These are phyloP conservation scores for Ctenicera cuprea DNA, from an alignment of 2,888 invertebrate genomes.

Conservation along the genomic window DNA sequence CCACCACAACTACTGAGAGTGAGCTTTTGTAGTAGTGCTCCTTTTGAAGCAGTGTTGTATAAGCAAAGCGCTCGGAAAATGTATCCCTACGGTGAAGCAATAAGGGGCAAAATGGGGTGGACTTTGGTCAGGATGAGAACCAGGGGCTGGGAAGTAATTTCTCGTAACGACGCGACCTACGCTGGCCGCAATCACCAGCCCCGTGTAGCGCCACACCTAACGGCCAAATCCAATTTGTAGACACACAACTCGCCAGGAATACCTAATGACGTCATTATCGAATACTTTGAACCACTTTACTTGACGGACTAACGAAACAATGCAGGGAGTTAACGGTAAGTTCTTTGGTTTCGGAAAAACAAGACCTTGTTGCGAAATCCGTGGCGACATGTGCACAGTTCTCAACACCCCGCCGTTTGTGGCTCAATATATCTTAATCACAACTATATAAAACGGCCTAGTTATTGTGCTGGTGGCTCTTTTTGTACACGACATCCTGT, in stretches of 20 bases:
- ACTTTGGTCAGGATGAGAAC: constrained; percentile 50
- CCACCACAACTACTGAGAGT: not conserved
- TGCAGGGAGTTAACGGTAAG: constrained; percentile 27
- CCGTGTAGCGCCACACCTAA: constrained; percentile 55
- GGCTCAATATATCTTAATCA: constrained; percentile 55
- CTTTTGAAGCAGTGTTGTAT: constrained; percentile 30
- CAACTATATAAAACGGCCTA: constrained; percentile 38
- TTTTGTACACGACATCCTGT: constrained; percentile 57
- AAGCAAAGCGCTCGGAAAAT: constrained; percentile 43
- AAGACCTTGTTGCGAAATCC: constrained; percentile 45
- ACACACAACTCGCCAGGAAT: constrained; percentile 53
- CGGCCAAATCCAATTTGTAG: constrained; percentile 55
- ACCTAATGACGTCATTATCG: constrained; percentile 53
- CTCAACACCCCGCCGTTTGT: constrained; percentile 33
- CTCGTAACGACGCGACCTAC: constrained; percentile 55
- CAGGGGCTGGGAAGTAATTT: constrained; percentile 52
- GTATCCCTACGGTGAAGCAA: constrained; percentile 45
- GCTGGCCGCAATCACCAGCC: constrained; percentile 54
- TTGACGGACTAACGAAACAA: constrained; percentile 42
- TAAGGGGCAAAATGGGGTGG: constrained; percentile 49
- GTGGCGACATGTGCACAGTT: constrained; percentile 48
- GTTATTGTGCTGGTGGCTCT: constrained; percentile 45
- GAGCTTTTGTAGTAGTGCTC: constrained; percentile 27
- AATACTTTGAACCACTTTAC: constrained; percentile 46
- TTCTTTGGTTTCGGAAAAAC: constrained; percentile 32